Conservation (phyloP, 1,140 invertebrate genomes). For the Acyrthosiphon pisum region DNA sequence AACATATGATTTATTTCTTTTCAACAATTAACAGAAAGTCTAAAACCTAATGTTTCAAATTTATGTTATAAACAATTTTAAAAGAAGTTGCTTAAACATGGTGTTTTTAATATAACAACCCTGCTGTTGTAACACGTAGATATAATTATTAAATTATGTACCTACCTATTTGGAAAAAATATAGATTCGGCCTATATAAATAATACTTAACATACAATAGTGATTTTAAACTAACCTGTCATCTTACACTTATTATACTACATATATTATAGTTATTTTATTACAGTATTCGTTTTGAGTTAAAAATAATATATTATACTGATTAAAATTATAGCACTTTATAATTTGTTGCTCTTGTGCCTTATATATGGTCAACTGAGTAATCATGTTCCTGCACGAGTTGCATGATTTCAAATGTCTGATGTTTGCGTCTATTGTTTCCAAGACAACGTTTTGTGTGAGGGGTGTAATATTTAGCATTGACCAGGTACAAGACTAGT, state of each 20-base stretch:
- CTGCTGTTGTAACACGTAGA: background rate
- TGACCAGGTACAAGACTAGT: background rate
- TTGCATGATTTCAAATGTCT: conserved; percentile 12
- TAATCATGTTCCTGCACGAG: too few relatives aligned
- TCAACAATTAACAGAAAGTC: too few relatives aligned
- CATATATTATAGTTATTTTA: background rate
- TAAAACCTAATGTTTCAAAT: too few relatives aligned
- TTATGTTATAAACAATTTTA: too few relatives aligned
- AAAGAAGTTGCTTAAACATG: too few relatives aligned
- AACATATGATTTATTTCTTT: too few relatives aligned
- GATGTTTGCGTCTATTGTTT: conserved; percentile 29
- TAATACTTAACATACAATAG: background rate
- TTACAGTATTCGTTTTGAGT: background rate
- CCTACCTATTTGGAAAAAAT: background rate
- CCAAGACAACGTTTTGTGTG: background rate
- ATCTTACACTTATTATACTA: background rate
- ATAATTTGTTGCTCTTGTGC: background rate
- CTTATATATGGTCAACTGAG: background rate
- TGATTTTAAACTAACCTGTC: conserved; percentile 9
- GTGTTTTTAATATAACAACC: too few relatives aligned
- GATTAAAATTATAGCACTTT: background rate
- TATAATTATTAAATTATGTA: background rate
- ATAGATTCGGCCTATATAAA: background rate
- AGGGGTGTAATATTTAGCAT: background rate
- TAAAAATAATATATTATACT: background rate